Conservation (phyloP, 2,888 invertebrate genomes). For the Thymelicus sylvestris region DNA sequence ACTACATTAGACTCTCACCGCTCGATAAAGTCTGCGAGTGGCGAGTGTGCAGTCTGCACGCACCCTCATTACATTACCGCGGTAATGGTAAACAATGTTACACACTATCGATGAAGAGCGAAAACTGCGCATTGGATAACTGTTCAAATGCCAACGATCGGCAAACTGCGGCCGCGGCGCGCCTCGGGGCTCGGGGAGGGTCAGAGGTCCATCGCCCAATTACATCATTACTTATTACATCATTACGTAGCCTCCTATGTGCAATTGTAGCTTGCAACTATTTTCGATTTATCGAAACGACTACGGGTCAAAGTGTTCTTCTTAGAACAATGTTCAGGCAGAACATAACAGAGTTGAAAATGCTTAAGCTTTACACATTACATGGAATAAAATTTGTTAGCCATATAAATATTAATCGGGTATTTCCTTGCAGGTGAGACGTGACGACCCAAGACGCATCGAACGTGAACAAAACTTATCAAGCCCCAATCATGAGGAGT, state of each 20-base stretch:
- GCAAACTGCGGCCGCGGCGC: not conserved
- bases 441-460: conserved; percentile 9
- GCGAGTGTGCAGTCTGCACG: not conserved
- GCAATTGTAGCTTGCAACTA: not conserved
- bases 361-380: no score
- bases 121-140: conserved; percentile 28
- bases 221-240: not conserved
- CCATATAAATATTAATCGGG: no score
- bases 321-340: no score
- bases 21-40: no score
- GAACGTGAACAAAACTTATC: conserved; percentile 10
- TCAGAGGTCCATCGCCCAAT: conserved; percentile 13
- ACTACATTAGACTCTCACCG: not conserved
- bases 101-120: conserved; percentile 7
- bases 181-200: conserved; percentile 4
- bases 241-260: not conserved
- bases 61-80: conserved; percentile 4
- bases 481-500: conserved; percentile 56
- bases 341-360: no score
- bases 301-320: no score
- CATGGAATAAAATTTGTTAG: no score
- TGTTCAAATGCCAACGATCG: conserved; percentile 22
- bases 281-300: no score
- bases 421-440: not conserved
- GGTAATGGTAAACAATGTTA: conserved; percentile 23